Percentiles rank a stretch among this genome's conserved stretches.
These are phyloP conservation scores for Bellardia bayeri DNA, from an alignment of 2,888 invertebrate species.

Conservation along the genomic window DNA sequence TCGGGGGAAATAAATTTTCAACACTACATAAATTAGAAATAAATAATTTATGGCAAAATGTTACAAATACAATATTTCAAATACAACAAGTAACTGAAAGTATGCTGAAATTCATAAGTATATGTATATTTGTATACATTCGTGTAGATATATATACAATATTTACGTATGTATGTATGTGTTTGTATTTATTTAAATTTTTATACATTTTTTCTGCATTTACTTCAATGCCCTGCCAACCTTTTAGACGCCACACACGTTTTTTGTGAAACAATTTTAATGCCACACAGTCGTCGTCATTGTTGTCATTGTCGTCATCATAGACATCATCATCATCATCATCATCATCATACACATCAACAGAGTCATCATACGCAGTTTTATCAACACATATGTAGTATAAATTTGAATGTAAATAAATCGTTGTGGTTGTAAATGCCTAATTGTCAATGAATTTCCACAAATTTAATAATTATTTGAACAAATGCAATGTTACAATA, in stretches of 20 bases:
- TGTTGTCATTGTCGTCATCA: neutral
- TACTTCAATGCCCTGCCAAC: constrained; percentile 3
- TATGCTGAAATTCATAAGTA: neutral
- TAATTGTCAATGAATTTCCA: constrained; percentile 49
- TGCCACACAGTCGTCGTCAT: neutral
- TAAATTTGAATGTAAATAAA: constrained; percentile 36
- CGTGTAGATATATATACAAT: neutral
- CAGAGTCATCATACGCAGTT: neutral
- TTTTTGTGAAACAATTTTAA: neutral
- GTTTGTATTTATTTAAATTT: neutral
- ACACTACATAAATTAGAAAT: constrained; percentile 60
- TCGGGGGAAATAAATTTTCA: constrained; percentile 64
- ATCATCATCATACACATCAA: neutral
- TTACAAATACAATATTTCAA: constrained; percentile 28
- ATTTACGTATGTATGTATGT: neutral
- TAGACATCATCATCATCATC: neutral
- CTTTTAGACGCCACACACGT: constrained; percentile 1
- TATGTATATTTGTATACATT: neutral
- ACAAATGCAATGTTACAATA: neutral
- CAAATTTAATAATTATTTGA: constrained; percentile 12
- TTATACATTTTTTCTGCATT: neutral
- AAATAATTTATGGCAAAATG: constrained; percentile 59
- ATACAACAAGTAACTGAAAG: constrained; percentile 22
- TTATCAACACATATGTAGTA: neutral
- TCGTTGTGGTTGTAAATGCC: constrained; percentile 20